Conservation (phyloP, 2,888 invertebrate species). For the Hypena proboscidalis region DNA sequence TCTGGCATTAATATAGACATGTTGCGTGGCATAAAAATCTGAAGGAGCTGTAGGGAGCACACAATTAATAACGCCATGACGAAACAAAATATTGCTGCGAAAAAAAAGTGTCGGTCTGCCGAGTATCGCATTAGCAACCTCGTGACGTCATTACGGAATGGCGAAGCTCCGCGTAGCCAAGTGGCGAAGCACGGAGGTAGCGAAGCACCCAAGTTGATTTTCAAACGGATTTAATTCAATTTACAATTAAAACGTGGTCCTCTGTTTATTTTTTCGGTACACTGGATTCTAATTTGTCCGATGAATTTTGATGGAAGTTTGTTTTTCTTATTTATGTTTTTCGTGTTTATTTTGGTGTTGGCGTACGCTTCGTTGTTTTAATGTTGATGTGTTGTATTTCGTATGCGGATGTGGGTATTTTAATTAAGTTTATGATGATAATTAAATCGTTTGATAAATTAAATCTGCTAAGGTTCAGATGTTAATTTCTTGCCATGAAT, state of each 20-base stretch:
- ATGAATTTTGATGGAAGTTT: conserved; percentile 56
- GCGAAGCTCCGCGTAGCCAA: conserved; percentile 51
- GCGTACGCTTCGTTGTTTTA: conserved; percentile 23
- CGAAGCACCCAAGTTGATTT: conserved; percentile 71
- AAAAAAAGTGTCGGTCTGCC: conserved; percentile 69
- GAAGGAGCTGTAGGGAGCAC: conserved; percentile 51
- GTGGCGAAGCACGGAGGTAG: conserved; percentile 53
- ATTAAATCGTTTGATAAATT: conserved; percentile 1
- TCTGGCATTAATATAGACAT: conserved; percentile 25
- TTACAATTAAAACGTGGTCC: conserved; percentile 74
- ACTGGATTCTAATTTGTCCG: conserved; percentile 63
- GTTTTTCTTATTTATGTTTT: conserved; percentile 55
- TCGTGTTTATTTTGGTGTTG: conserved; percentile 27
- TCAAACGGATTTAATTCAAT: conserved; percentile 76
- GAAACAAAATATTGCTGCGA: conserved; percentile 68
- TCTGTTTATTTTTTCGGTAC: conserved; percentile 73
- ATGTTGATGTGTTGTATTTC: conserved; percentile 7
- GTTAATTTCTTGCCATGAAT: no score
- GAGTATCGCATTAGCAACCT: conserved; percentile 50
- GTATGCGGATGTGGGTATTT: conserved; percentile 5
- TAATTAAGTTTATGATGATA: not conserved
- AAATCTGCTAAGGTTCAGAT: not conserved
- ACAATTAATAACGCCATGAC: conserved; percentile 71
- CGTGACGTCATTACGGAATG: conserved; percentile 69
- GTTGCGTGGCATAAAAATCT: conserved; percentile 22